These are phyloP conservation scores for Lepidostoma basale DNA, from an alignment of 1,140 invertebrate genomes.

Conservation along the genomic window DNA sequence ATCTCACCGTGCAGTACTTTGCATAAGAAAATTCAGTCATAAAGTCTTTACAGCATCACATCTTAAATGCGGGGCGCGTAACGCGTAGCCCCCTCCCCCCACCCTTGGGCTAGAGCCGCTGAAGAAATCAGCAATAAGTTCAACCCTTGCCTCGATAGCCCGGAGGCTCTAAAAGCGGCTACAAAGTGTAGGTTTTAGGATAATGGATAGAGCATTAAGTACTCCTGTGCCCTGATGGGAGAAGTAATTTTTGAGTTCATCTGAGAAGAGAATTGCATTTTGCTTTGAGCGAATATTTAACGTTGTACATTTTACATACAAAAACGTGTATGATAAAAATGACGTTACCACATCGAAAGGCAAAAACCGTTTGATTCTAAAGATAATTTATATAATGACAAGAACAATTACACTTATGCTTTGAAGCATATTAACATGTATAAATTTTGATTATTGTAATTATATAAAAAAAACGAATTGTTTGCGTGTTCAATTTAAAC, in stretches of 20 bases:
- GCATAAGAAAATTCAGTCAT: conserved; percentile 34
- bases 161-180: conserved; percentile 38
- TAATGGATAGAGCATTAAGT: conserved; percentile 4
- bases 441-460: too few species aligned
- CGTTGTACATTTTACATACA: too few species aligned
- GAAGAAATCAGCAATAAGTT: conserved; percentile 45
- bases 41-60: conserved; percentile 28
- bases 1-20: conserved; percentile 33
- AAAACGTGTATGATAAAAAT: neutral
- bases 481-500: too few species aligned
- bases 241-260: too few species aligned
- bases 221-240: neutral
- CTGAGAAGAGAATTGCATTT: too few species aligned
- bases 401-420: neutral
- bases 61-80: conserved; percentile 44
- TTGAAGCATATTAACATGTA: neutral
- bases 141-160: conserved; percentile 45
- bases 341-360: neutral
- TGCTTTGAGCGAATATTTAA: too few species aligned
- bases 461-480: too few species aligned
- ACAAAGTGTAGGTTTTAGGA: conserved; percentile 36
- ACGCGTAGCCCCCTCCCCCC: conserved; percentile 17
- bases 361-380: neutral
- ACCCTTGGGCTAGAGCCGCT: conserved; percentile 5
- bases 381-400: neutral